Base-by-base conservation (phyloP, 2,888 invertebrate genomes). In the Cephus pulcher region DNA sequence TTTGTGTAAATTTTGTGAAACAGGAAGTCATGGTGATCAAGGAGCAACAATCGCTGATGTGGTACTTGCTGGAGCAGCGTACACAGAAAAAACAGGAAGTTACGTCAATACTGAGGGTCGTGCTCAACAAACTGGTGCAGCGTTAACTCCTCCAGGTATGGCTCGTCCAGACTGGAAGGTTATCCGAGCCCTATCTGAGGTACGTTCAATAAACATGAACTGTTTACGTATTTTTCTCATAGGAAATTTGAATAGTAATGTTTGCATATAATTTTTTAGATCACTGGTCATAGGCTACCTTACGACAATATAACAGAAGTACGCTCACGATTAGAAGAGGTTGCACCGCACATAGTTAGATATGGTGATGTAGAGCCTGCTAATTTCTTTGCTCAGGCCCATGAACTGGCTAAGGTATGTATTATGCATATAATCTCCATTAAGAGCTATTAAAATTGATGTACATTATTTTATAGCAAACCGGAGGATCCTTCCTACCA, bases 91-190 rank as follows among this genome's bases (percentile, higher is more conserved):
- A 93, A 96, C 97, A 90, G 98, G 95, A n/a, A 98, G 97, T 0
- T 99, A 97, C 92, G 98, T 98, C 0, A 99, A 99, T 93, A 99
- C 98, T 0, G 99, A 99, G 93, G 99, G 99, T 1, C 94, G 99
- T 82, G 95, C 98, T 68, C 99, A 99, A 92, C 96, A 97, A 92
- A 97, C 98, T 0, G 93, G 96, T 56, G 93, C 94, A 4, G 98
- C 98, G 33, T 96, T 98, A 71, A 94, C 97, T 30, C 97, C 98
- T 79, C 99, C 99, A 1, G 98, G 98, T 70, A 93, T 95, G 92
- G 99, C 98, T 0, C 94, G 99, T 76, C 98, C 98, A 88, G 99
- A 99, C 93, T 99, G 99, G 99, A 99, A 99, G 93, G 98, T 99
- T 85, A 94, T 99, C 85, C 95, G 99, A 81, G 99, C 99, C 0